These are phyloP conservation scores for Actinemys pallida DNA, from an alignment of 2,113 vertebrate species.

Conservation along the genomic window DNA sequence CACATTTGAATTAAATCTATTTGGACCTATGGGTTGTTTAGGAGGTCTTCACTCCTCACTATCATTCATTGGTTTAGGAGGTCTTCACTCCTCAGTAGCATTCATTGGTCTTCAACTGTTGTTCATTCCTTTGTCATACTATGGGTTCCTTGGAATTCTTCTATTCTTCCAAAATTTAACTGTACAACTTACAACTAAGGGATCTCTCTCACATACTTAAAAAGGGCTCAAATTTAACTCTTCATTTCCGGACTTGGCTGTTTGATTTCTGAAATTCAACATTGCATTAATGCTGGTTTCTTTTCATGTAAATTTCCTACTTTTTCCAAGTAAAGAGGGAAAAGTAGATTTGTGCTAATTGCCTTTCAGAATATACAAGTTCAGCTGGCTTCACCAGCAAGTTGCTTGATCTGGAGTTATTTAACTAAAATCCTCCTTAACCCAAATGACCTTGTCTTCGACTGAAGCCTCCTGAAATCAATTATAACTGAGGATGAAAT, in stretches of 20 bases:
- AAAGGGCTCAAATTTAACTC: neutral
- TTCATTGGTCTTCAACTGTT: neutral
- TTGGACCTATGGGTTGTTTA: neutral
- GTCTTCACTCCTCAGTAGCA: neutral
- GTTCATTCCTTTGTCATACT: neutral
- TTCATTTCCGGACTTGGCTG: neutral
- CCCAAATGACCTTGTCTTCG: conserved; percentile 5
- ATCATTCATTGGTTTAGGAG: neutral
- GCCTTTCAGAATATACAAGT: neutral
- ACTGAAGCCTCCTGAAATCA: conserved; percentile 38
- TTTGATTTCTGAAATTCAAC: conserved; percentile 10
- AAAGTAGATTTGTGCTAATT: neutral
- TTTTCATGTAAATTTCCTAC: neutral
- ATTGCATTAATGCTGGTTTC: neutral
- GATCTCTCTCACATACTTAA: neutral
- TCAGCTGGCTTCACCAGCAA: neutral
- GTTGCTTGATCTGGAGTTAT: neutral
- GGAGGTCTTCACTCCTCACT: neutral
- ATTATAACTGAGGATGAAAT: neutral
- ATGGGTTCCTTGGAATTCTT: neutral
- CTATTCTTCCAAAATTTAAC: neutral
- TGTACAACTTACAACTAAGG: neutral
- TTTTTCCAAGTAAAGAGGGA: neutral
- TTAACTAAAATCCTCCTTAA: neutral
- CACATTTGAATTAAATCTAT: neutral